phyloP scores from a whole-genome alignment of 1,140 invertebrate genomes.

The Drosophila bocqueti region DNA sequence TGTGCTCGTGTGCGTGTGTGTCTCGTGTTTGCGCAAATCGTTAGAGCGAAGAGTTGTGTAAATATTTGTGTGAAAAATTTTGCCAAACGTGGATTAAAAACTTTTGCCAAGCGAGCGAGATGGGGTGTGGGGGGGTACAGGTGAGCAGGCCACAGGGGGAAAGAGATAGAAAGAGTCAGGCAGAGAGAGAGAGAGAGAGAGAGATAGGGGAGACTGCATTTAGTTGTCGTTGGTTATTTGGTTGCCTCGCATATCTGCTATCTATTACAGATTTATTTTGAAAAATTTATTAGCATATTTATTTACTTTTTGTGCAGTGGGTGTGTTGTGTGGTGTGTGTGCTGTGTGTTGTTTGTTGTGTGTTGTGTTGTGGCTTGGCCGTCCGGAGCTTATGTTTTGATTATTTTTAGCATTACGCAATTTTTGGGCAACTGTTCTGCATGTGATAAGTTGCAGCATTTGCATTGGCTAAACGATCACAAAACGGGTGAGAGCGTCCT shows the following conservation, averaged over 20 bases:
- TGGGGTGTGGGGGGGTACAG: neutral
- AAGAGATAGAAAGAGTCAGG: neutral
- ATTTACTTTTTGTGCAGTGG: slow-evolving; percentile 66
- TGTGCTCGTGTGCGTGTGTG: slow-evolving; percentile 55
- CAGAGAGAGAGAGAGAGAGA: neutral
- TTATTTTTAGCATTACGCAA: slow-evolving; percentile 79
- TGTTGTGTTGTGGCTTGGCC: slow-evolving; percentile 31
- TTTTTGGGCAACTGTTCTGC: slow-evolving; percentile 49
- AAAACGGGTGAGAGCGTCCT: slow-evolving; percentile 7
- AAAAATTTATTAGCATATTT: slow-evolving; percentile 83
- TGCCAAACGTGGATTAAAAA: slow-evolving; percentile 81
- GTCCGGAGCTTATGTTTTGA: slow-evolving; percentile 64
- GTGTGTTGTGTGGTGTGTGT: slow-evolving; percentile 4
- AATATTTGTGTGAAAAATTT: slow-evolving; percentile 83
- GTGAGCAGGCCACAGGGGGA: neutral
- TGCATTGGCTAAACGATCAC: slow-evolving; percentile 43
- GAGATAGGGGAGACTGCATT: slow-evolving; percentile 34
- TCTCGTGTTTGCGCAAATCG: slow-evolving; percentile 79
- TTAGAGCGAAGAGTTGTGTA: slow-evolving; percentile 82
- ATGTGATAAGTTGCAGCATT: slow-evolving; percentile 50
- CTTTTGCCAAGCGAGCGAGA: slow-evolving; percentile 73
- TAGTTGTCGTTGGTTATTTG: slow-evolving; percentile 71
- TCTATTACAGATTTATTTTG: slow-evolving; percentile 83
- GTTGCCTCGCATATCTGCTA: slow-evolving; percentile 74
- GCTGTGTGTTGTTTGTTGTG: slow-evolving; percentile 17